Percentiles rank a stretch among this genome's conserved stretches.
phyloP scores from a whole-genome alignment of 2,888 invertebrate genomes.

The Cheilosia grossa region DNA sequence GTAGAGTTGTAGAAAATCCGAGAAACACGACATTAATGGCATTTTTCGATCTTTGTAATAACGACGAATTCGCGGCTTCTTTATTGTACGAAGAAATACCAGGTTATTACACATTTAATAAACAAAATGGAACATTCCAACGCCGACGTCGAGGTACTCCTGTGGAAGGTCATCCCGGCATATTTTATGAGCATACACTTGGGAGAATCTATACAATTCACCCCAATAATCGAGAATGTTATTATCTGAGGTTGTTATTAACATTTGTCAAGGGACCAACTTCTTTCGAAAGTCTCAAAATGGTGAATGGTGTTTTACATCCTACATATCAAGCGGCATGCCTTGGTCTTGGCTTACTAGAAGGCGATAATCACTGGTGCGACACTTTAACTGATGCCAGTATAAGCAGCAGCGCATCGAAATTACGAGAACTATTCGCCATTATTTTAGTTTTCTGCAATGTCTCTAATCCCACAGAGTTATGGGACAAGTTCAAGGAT shows the following conservation, averaged over 20 bases:
- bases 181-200: too few species aligned
- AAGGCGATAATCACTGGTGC: background rate
- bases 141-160: too few species aligned
- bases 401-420: background rate
- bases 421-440: background rate
- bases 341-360: background rate
- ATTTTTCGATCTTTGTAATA: conserved; percentile 79
- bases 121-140: too few species aligned
- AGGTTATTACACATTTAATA: background rate
- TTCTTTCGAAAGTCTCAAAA: background rate
- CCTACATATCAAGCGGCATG: background rate
- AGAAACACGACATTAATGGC: conserved; percentile 77
- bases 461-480: background rate
- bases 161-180: background rate
- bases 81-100: conserved; percentile 78
- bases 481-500: too few species aligned
- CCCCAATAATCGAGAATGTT: background rate
- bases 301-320: background rate
- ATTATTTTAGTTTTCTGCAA: background rate
- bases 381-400: background rate
- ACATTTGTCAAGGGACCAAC: background rate
- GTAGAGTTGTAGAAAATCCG: background rate
- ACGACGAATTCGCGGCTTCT: conserved; percentile 76
- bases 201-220: too few species aligned
- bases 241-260: background rate